Evolutionary conservation across 1,140 invertebrate species (phyloP), one percentile per base, ranked within the genome.

Genomic region (Formica selysi): DNA sequence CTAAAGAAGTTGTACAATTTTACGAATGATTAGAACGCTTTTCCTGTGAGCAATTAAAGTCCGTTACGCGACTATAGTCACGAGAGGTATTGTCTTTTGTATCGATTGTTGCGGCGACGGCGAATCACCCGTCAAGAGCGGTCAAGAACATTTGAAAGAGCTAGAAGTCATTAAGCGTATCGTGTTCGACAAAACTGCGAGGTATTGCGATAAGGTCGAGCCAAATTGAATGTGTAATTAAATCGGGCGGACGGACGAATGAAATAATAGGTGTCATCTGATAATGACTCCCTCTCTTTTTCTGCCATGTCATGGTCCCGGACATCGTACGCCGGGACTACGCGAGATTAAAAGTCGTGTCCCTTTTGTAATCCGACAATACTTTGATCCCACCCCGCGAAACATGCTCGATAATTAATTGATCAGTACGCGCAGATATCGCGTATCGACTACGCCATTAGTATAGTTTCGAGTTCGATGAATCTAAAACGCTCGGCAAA

Each of bases 201-300:
- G 59, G 76, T 71, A 86, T 86, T 86, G 86, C 87, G 90, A 91
- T 92, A 91, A 92, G 80, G 54, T 59, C 78, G 13, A 76, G 68
- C 86, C 86, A 90, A 90, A 93, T 93, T 92, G 92, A 92, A 93
- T 89, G 78, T 86, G 84, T 92, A 93, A 93, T 93, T 89, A 91
- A 92, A 93, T 92, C 76, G 88, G 88, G 88, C 71, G 76, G 64
- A 87, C 51, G 85, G 62, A 76, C 73, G 86, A 89, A 91, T 90
- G 91, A 92, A 91, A 93, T 91, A 92, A 93, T 92, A 87, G 87
- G 71, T 92, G 91, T 92, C 91, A 92, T 93, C 91, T 87, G 87
- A 92, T 92, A 92, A 92, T 92, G 89, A 88, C 80, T 84, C 70
- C 86, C 65, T 86, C 76, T 80, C 87, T 76, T 76, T 57, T 92